Evolutionary conservation across 2,797 vertebrate species (phyloP).

Genomic region (Chloroceryle amazona): DNA sequence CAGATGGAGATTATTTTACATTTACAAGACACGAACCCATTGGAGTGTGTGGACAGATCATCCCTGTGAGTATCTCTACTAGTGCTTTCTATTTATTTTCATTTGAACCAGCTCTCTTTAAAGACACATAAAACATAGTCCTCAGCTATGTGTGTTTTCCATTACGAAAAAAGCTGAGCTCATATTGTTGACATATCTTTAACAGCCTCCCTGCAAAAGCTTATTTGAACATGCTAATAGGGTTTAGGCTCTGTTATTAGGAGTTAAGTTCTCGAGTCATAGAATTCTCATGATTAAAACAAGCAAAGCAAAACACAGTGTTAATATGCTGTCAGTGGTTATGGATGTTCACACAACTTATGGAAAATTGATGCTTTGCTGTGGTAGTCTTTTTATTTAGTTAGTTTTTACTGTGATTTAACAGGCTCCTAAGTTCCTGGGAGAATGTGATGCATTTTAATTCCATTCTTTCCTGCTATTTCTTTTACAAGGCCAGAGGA

Average conservation of each 20-base stretch:
- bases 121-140: conserved; percentile 78
- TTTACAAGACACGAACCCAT: conserved; percentile 98
- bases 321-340: conserved; percentile 77
- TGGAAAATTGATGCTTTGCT: conserved; percentile 78
- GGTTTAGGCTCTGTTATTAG: conserved; percentile 77
- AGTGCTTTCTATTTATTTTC: conserved; percentile 82
- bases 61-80: conserved; percentile 92
- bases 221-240: conserved; percentile 85
- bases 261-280: conserved; percentile 79
- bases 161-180: conserved; percentile 76
- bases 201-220: conserved; percentile 80
- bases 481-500: conserved; percentile 76
- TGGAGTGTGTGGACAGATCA: conserved; percentile 99
- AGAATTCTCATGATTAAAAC: conserved; percentile 82
- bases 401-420: conserved; percentile 79
- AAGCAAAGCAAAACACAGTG: conserved; percentile 78
- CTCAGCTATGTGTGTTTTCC: conserved; percentile 80
- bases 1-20: conserved; percentile 98
- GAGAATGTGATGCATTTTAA: conserved; percentile 68
- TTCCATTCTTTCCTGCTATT: conserved; percentile 72
- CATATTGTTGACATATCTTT: conserved; percentile 86
- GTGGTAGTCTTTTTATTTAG: conserved; percentile 77
- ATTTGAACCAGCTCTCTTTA: conserved; percentile 77
- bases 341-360: conserved; percentile 73
- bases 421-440: conserved; percentile 70